Percentiles rank a stretch among this genome's conserved stretches.
Evolutionary conservation across 2,888 invertebrate genomes (phyloP).

Genomic region (Ernsta delagoae): DNA sequence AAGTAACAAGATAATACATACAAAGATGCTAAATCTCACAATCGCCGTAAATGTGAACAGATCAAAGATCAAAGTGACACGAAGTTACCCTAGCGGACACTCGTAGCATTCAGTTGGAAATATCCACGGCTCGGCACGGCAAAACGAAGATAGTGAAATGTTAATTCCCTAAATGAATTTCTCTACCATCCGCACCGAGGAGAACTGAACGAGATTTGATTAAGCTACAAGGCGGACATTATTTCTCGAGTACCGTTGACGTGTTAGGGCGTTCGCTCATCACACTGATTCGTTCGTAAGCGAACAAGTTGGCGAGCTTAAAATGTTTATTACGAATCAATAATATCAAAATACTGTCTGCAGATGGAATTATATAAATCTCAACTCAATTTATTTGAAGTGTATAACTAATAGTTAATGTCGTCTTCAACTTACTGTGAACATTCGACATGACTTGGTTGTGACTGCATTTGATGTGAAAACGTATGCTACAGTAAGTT

Average conservation of each 20-base stretch:
- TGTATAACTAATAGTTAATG: too few species aligned
- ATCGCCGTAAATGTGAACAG: neutral
- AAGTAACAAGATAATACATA: too few species aligned
- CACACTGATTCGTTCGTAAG: neutral
- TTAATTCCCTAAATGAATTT: constrained; percentile 77
- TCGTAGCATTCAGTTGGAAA: constrained; percentile 47
- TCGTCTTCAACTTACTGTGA: too few species aligned
- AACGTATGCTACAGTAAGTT: too few species aligned
- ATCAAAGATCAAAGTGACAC: neutral
- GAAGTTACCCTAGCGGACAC: neutral
- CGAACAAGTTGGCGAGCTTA: too few species aligned
- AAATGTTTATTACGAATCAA: too few species aligned
- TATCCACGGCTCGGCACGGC: constrained; percentile 50
- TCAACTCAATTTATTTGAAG: too few species aligned
- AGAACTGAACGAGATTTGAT: constrained; percentile 76
- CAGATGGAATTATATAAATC: too few species aligned
- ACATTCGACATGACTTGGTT: too few species aligned
- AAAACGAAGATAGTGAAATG: constrained; percentile 75
- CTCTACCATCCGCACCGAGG: constrained; percentile 43
- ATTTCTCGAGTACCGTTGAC: constrained; percentile 50
- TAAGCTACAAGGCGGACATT: constrained; percentile 73
- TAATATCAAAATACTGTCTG: too few species aligned
- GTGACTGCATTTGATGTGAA: too few species aligned
- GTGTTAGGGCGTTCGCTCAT: neutral
- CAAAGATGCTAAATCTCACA: too few species aligned